phyloP scores from a whole-genome alignment of 1,140 invertebrate genomes.

The Kradibia gibbosae region DNA sequence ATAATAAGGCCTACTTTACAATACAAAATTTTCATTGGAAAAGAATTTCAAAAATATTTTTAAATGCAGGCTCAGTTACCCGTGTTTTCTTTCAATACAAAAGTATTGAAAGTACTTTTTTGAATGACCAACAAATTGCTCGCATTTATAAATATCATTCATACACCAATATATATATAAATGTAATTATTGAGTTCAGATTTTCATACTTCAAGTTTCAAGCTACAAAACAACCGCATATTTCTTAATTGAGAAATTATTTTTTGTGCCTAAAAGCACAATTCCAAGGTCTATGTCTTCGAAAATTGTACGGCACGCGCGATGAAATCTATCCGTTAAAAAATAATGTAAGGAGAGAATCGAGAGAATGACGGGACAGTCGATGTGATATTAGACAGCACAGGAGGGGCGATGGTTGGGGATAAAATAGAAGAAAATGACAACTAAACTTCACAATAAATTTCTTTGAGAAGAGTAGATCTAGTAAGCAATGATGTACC shows the following conservation, averaged over 20 bases:
- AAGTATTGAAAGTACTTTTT: neutral
- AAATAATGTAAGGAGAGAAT: neutral
- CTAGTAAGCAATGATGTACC: no score
- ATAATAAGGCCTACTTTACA: no score
- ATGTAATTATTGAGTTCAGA: neutral
- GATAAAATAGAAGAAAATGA: no score
- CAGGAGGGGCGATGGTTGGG: no score
- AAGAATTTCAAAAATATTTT: no score
- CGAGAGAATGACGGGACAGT: neutral
- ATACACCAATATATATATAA: no score
- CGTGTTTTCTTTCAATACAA: neutral
- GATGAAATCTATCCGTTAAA: conserved; percentile 7
- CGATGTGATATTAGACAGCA: no score
- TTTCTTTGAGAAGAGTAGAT: no score
- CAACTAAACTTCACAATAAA: conserved; percentile 7
- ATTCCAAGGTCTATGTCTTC: neutral
- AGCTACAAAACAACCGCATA: neutral
- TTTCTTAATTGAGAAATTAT: neutral
- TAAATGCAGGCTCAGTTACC: no score
- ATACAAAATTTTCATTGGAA: no score
- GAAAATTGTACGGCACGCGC: neutral
- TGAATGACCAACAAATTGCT: neutral
- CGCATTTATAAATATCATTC: no score
- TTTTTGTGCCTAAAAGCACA: neutral
- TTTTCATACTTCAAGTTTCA: neutral